These are phyloP conservation scores for Folsomia manolachei DNA, from an alignment of 2,888 invertebrate genomes.

Conservation along the genomic window DNA sequence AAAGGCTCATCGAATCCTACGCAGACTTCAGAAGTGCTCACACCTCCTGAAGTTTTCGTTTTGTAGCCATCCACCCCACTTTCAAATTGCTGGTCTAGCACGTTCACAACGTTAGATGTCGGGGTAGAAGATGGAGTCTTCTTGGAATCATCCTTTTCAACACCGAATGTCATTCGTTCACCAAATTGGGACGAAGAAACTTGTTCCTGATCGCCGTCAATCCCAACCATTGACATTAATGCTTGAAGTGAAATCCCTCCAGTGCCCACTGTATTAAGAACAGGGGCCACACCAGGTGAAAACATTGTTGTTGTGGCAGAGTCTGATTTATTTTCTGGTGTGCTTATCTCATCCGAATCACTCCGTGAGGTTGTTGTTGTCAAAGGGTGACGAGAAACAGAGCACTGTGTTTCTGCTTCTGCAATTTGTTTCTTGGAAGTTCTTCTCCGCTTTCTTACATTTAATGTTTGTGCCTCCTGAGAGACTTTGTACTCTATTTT, in stretches of 20 bases:
- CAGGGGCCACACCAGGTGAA: not conserved
- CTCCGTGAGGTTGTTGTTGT: not conserved
- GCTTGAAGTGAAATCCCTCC: not conserved
- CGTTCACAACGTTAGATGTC: not conserved
- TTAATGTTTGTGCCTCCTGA: constrained; percentile 37
- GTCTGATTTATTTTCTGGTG: not conserved
- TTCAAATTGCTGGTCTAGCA: not conserved
- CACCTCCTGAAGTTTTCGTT: too few relatives aligned
- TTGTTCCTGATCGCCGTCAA: not conserved
- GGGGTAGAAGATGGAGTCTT: not conserved
- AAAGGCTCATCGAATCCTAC: constrained; percentile 14
- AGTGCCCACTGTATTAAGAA: not conserved
- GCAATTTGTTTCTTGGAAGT: constrained; percentile 32
- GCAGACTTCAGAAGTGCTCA: not conserved
- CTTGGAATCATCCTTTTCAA: not conserved
- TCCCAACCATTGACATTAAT: constrained; percentile 4
- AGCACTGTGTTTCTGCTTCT: constrained; percentile 36
- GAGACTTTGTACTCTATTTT: constrained; percentile 25
- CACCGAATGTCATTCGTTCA: not conserved
- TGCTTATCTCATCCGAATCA: not conserved
- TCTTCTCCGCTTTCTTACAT: constrained; percentile 35
- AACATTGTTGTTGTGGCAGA: not conserved
- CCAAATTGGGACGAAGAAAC: not conserved
- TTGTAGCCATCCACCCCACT: not conserved
- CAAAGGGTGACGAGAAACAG: not conserved